Evolutionary conservation across 1,140 invertebrate species (phyloP), one percentile per base, ranked within the genome.

Genomic region (Drosophila lini): DNA sequence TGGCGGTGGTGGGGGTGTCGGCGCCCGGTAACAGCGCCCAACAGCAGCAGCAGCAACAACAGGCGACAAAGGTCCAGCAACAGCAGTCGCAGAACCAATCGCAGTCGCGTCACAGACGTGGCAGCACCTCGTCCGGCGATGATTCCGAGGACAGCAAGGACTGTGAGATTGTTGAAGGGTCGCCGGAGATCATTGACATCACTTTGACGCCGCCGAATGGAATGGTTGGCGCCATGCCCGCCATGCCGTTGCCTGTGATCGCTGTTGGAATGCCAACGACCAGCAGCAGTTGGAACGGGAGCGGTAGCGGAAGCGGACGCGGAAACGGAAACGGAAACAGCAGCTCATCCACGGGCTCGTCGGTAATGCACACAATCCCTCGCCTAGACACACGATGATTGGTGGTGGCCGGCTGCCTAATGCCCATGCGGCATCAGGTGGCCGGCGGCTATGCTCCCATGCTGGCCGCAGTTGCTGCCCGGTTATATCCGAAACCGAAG

Each of bases 131-230:
- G 4, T 92, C 91, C 1, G 88, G 81, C 10, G 91, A 92, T 45
- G 88, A 92, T 57, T 91, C 90, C 10, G 91, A 92, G 63, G 91
- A 92, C 32, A 92, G 91, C 76, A 92, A 91, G 80, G 91, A 92
- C 73, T 89, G 91, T 52, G 91, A 92, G 48, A 70, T 80, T 44
- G 80, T 82, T 10, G 80, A 65, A 11, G 13, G 62, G 9, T 31
- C 40, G 38, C 41, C 45, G 13, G 84, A 89, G 25, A 47, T 89
- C 11, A 90, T 89, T 22, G 84, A 89, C 45, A 89, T 84, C 11
- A 90, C 73, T 5, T 36, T 65, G 3, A 84, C 84, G 60, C 85
- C 84, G 31, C 70, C 85, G 15, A 90, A 89, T 13, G 81, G 81
- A 25, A 62, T 86, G 42, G 34, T 55, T 38, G 44, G 53, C 59